A percentile compares a stretch with the other conserved stretches of the same genome.
These are phyloP conservation scores for Calonectris borealis DNA, from an alignment of 2,113 vertebrate species.

Conservation along the genomic window DNA sequence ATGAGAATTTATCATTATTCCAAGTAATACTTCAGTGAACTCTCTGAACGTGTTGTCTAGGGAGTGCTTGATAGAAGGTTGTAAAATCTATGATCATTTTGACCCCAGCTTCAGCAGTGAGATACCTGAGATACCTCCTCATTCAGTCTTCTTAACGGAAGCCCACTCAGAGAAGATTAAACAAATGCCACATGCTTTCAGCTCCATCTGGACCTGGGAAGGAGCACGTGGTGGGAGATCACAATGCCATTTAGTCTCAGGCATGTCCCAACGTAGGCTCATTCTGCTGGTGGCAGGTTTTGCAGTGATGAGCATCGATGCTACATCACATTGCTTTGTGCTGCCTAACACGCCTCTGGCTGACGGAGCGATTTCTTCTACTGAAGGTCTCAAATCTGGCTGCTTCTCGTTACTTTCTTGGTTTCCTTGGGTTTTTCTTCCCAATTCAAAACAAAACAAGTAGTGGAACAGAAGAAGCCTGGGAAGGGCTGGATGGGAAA, in stretches of 20 bases:
- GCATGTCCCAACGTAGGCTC: neutral
- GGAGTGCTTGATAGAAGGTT: neutral
- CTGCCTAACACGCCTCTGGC: neutral
- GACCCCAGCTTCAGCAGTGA: neutral
- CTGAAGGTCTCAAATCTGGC: neutral
- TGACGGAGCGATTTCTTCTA: fast-evolving
- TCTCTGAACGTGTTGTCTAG: neutral
- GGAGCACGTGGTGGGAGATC: neutral
- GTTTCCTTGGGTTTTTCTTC: neutral
- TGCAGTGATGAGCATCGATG: neutral
- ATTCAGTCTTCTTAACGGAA: neutral
- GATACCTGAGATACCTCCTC: neutral
- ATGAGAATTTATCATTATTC: neutral
- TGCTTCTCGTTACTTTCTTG: neutral
- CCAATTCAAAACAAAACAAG: neutral
- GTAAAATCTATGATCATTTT: neutral
- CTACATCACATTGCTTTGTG: neutral
- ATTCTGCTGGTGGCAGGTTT: neutral
- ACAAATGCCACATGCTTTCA: neutral
- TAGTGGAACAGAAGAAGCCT: neutral
- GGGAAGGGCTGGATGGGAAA: neutral
- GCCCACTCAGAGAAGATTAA: neutral
- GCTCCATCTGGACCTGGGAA: neutral
- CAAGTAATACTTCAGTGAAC: neutral
- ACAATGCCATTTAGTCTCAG: neutral